Evolutionary conservation across 2,888 invertebrate species (phyloP), one percentile per base, ranked within the genome.

Genomic region (Odontocolon sp.): DNA sequence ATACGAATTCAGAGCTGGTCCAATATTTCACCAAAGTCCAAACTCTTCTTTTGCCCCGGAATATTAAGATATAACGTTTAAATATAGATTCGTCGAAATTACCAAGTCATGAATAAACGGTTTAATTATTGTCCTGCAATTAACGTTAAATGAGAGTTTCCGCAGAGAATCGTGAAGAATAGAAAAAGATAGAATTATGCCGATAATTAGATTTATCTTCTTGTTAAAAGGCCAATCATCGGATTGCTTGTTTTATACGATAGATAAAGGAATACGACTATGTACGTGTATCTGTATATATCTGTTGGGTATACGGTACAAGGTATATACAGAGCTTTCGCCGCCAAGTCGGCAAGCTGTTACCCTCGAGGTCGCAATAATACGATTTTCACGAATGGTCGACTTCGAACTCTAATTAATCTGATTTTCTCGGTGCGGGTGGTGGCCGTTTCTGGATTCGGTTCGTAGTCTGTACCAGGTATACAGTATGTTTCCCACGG

Each of bases 371-470:
- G 77, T 78, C 78, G 82, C 85, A 87, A 88, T 88, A 87, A 88
- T 88, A 87, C 84, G 84, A 86, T 88, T 88, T 87, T 85, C 81
- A 83, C 86, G 85, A 85, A 87, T 83, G 77, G 82, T 82, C 84
- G 84, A 87, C 87, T 87, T 86, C 86, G 86, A 88, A 87, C 86
- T 87, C 88, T 87, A 88, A 88, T 88, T 88, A 88, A 88, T 88
- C 85, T 86, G 84, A 87, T 86, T 85, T 84, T 80, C 83, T 81
- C 79, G 57, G 77, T 66, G 68, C 70, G 64, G 59, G 71, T 36
- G 54, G 42, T 40, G 59, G 21, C 21, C 31, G 31, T 31, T 33
- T n/a, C 26, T 45, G 18, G 31, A 54, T n/a, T 6, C 26, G 16
- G 50, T 36, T 23, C 16, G 18, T 4, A 5, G 11, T 23, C 52